These are phyloP conservation scores for Lycia hirtaria DNA, from an alignment of 2,888 invertebrate species.

Conservation along the genomic window DNA sequence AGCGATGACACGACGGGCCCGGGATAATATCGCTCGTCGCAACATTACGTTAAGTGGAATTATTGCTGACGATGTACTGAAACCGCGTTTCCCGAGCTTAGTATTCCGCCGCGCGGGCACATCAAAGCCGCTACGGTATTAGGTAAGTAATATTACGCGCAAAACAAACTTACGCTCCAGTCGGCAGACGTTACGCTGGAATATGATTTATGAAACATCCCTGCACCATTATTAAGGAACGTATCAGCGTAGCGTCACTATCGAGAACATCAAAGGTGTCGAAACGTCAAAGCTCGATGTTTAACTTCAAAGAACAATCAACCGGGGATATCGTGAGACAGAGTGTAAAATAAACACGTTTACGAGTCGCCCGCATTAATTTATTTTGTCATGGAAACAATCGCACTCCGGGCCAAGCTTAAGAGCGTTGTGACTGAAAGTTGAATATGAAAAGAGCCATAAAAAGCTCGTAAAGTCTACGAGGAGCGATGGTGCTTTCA, in stretches of 20 bases:
- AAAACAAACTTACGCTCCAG: slow-evolving; percentile 56
- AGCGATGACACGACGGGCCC: slow-evolving; percentile 67
- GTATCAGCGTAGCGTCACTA: slow-evolving; percentile 53
- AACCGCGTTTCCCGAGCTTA: slow-evolving; percentile 54
- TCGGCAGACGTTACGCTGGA: slow-evolving; percentile 54
- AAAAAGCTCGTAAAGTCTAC: slow-evolving; percentile 78
- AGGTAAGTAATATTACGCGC: slow-evolving; percentile 54
- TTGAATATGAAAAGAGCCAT: slow-evolving; percentile 79
- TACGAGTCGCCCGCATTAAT: slow-evolving; percentile 74
- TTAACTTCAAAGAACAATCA: slow-evolving; percentile 77
- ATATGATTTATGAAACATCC: slow-evolving; percentile 63
- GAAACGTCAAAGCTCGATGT: slow-evolving; percentile 56
- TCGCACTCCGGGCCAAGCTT: slow-evolving; percentile 58
- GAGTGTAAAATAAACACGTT: slow-evolving; percentile 68
- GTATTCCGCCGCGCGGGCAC: slow-evolving; percentile 56
- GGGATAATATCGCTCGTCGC: slow-evolving; percentile 61
- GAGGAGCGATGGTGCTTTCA: slow-evolving; percentile 69
- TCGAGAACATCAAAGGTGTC: slow-evolving; percentile 70
- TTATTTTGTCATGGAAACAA: slow-evolving; percentile 79
- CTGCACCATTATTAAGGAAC: slow-evolving; percentile 46
- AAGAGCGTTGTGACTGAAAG: slow-evolving; percentile 66
- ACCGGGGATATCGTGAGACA: slow-evolving; percentile 61
- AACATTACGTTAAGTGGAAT: slow-evolving; percentile 64
- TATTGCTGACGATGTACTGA: slow-evolving; percentile 65
- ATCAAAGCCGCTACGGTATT: slow-evolving; percentile 64